Evolutionary conservation across 2,113 vertebrate species (phyloP).

Genomic region (Rhinolophus ferrumequinum): DNA sequence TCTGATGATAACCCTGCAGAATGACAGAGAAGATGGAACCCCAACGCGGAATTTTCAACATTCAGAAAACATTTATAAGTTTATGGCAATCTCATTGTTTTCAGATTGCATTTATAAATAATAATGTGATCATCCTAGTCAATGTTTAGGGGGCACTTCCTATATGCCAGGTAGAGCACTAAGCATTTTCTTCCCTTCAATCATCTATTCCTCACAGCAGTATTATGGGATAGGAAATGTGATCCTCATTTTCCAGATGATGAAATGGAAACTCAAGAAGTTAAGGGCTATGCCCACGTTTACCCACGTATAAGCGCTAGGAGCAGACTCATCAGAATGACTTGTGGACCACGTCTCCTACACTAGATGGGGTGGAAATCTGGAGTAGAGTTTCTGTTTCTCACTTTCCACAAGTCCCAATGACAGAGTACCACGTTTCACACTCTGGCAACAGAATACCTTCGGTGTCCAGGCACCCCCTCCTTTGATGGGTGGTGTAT

Average conservation of each 20-base stretch:
- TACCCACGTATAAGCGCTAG: not conserved
- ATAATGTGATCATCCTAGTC: not conserved
- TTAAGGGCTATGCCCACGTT: not conserved
- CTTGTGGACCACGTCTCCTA: not conserved
- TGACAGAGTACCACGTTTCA: not conserved
- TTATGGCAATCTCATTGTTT: not conserved
- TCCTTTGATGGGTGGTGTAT: not conserved
- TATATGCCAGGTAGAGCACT: not conserved
- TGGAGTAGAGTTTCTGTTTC: not conserved
- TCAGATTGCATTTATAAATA: not conserved
- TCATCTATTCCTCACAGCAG: not conserved
- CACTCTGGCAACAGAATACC: not conserved
- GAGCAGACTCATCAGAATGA: not conserved
- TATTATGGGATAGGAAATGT: not conserved
- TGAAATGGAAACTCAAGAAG: not conserved
- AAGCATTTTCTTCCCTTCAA: not conserved
- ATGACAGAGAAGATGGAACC: constrained; percentile 23
- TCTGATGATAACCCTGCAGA: constrained; percentile 93
- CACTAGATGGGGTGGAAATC: not conserved
- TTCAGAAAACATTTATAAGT: not conserved
- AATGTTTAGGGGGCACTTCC: not conserved
- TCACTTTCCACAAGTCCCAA: not conserved
- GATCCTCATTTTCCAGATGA: not conserved
- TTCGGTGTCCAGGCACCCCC: not conserved
- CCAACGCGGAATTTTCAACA: not conserved